Percentiles rank a stretch among this genome's conserved stretches.
Conservation (phyloP, 2,797 vertebrate species). For the Rhynchonycteris naso region DNA sequence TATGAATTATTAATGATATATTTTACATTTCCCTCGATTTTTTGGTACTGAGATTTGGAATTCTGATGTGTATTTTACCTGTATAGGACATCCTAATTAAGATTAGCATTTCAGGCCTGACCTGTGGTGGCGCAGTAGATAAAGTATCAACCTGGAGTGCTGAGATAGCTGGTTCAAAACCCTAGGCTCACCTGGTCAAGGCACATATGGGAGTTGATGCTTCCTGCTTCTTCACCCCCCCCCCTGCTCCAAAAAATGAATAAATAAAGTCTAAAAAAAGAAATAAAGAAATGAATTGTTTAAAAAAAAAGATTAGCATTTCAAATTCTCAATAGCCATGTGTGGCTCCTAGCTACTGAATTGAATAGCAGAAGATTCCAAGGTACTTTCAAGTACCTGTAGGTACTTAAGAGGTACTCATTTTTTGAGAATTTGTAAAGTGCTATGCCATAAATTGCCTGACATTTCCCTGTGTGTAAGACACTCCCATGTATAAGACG, state of each 20-base stretch:
- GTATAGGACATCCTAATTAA: not conserved
- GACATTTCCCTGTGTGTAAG: not conserved
- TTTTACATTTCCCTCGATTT: not conserved
- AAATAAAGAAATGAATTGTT: no score
- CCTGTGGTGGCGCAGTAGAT: no score
- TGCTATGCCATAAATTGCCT: not conserved
- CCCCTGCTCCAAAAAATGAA: no score
- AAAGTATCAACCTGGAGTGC: no score
- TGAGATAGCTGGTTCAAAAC: no score
- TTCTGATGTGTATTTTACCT: not conserved
- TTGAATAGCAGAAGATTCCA: not conserved
- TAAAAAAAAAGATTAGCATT: not conserved
- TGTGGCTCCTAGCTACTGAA: not conserved
- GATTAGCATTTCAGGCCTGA: conserved; percentile 2
- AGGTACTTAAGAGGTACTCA: not conserved
- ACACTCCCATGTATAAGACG: no score
- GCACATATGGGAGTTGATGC: no score
- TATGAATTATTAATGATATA: not conserved
- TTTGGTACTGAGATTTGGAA: not conserved
- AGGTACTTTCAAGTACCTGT: not conserved
- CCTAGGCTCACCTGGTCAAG: no score
- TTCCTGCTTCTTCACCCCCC: no score
- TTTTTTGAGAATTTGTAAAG: not conserved
- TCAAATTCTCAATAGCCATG: not conserved
- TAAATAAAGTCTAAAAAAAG: no score